phyloP scores from a whole-genome alignment of 2,888 invertebrate genomes.

The Mythimna albipuncta region DNA sequence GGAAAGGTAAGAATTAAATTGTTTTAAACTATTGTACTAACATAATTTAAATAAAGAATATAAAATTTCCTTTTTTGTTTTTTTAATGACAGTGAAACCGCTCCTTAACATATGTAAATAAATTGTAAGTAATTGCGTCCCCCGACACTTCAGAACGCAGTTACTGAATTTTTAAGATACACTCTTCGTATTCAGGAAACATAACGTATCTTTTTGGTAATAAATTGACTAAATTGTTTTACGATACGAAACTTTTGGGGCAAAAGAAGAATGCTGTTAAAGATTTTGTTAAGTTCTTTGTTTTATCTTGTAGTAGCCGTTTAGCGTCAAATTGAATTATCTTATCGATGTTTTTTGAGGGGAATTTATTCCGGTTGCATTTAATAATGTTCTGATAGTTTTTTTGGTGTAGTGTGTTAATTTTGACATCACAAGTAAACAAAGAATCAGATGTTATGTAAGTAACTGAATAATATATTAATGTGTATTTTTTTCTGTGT shows the following conservation, averaged over 20 bases:
- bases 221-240: slow-evolving; percentile 70
- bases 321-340: slow-evolving; percentile 27
- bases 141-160: slow-evolving; percentile 66
- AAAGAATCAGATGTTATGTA: background rate
- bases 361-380: slow-evolving; percentile 10
- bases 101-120: slow-evolving; percentile 76
- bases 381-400: slow-evolving; percentile 2
- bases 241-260: slow-evolving; percentile 52
- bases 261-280: slow-evolving; percentile 19
- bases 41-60: background rate
- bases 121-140: slow-evolving; percentile 83
- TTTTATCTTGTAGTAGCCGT: slow-evolving; percentile 26
- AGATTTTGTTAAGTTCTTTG: slow-evolving; percentile 15
- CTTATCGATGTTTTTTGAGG: background rate
- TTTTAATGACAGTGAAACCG: slow-evolving; percentile 62
- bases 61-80: background rate
- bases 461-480: background rate
- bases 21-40: no score
- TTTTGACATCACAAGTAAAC: background rate
- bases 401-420: background rate
- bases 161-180: slow-evolving; percentile 63
- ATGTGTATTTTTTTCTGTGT: no score
- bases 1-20: background rate
- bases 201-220: slow-evolving; percentile 49
- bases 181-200: slow-evolving; percentile 17